phyloP scores from a whole-genome alignment of 1,140 invertebrate species.

The Argopecten irradians region DNA sequence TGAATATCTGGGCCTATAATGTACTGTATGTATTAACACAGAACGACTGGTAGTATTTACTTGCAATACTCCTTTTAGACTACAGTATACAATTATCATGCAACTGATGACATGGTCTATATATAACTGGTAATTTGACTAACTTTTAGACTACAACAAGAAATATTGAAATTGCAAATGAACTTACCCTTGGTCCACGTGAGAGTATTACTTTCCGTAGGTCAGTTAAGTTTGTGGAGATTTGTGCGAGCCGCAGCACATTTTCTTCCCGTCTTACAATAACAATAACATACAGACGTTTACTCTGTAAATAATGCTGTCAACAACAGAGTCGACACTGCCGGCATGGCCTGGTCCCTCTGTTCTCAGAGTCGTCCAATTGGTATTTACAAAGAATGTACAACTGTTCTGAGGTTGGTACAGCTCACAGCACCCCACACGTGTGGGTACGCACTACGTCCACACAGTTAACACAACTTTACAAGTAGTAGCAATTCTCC shows the following conservation, averaged over 20 bases:
- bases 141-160: no score
- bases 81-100: no score
- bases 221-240: neutral
- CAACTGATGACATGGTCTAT: no score
- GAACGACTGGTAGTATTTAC: no score
- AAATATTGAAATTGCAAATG: no score
- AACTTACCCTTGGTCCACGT: neutral
- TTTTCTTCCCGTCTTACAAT: neutral
- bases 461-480: slow-evolving; percentile 21
- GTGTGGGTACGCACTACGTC: neutral
- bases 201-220: neutral
- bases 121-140: no score
- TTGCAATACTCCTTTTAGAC: no score
- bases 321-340: neutral
- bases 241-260: neutral
- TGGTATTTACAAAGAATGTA: slow-evolving; percentile 12
- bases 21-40: no score
- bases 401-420: neutral
- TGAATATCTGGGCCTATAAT: no score
- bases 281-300: neutral
- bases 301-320: neutral
- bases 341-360: neutral
- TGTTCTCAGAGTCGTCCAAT: neutral
- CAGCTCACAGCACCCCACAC: neutral
- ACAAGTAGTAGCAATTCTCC: neutral